Conservation (phyloP, 2,113 vertebrate genomes). For the Nibea albiflora region DNA sequence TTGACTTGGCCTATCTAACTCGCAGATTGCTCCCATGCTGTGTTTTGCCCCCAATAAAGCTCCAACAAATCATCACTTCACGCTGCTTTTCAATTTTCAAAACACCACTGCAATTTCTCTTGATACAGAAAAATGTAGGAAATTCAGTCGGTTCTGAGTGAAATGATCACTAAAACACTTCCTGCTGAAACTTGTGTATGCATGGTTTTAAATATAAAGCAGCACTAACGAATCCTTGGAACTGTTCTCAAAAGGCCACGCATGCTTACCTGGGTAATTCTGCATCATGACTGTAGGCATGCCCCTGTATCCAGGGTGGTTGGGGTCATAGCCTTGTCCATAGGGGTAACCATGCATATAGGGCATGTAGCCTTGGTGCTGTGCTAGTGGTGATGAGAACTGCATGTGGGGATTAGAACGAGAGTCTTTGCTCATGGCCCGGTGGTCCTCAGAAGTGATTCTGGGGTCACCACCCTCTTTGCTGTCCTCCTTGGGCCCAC, state of each 20-base stretch:
- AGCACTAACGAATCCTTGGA: background rate
- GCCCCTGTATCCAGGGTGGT: slow-evolving; percentile 95
- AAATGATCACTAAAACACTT: background rate
- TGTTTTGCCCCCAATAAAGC: background rate
- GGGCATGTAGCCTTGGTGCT: slow-evolving; percentile 98
- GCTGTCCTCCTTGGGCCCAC: slow-evolving; percentile 88
- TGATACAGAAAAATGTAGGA: background rate
- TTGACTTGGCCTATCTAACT: slow-evolving; percentile 11
- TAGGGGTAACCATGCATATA: slow-evolving; percentile 99
- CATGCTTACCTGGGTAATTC: slow-evolving; percentile 94
- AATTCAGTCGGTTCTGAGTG: background rate
- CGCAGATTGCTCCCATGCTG: background rate
- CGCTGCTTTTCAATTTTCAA: slow-evolving; percentile 8
- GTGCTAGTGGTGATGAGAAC: slow-evolving; percentile 93
- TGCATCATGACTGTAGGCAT: slow-evolving; percentile 99
- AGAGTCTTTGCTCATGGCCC: slow-evolving; percentile 92
- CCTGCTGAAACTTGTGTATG: background rate
- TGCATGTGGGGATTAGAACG: slow-evolving; percentile 93
- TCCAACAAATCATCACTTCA: background rate
- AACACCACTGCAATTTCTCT: background rate
- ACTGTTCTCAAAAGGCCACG: background rate
- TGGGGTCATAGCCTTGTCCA: slow-evolving; percentile 96
- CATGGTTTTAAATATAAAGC: background rate
- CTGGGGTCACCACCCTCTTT: slow-evolving; percentile 91
- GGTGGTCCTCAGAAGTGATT: slow-evolving; percentile 89